Evolutionary conservation across 2,113 vertebrate species (phyloP), one percentile per base, ranked within the genome.

Genomic region (Tychaedon coryphoeus): DNA sequence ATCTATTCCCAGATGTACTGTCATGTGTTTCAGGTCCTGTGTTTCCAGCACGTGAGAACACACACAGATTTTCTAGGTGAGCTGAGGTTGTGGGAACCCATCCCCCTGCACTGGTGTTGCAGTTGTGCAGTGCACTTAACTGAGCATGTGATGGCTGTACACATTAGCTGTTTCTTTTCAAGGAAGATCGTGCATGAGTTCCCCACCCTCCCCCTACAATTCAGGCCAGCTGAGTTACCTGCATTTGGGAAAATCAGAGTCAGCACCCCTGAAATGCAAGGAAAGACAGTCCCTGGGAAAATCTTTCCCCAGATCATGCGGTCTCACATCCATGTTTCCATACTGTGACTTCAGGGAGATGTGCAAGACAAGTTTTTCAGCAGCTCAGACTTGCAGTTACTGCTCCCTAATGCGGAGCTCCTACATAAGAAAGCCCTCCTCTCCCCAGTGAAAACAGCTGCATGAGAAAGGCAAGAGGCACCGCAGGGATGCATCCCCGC

Each of bases 401-500:
- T 79, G 19, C 14, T 83, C n/a, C 16, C 19, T 58, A 31, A 6
- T 5, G 26, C 8, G 47, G 29, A 71, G 18, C 17, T 79, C 8
- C 20, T 64, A 6, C 14, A 36, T 56, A 36, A 73, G 42, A 56
- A 72, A 67, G 10, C 4, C 11, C 18, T 7, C 10, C 7, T 3
- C 5, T 19, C 34, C 14, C 16, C 31, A 36, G 7, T 60, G 61
- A 17, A 40, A 88, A 29, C 48, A 85, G 43, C 56, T 85, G 48
- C 36, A 36, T 56, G 56, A 38, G 51, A 67, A 93, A 56, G 20
- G 26, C 26, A 24, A 24, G 56, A 56, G 51, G 15, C 24, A 11
- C 10, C 0, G 0, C 22, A 42, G 31, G 65, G 64, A 22, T 56
- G 20, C 8, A 19, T 74, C 56, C 47, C 45, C 0, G 0, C 0